These are phyloP conservation scores for Trialeurodes vaporariorum DNA, from an alignment of 1,140 invertebrate species.

Conservation along the genomic window DNA sequence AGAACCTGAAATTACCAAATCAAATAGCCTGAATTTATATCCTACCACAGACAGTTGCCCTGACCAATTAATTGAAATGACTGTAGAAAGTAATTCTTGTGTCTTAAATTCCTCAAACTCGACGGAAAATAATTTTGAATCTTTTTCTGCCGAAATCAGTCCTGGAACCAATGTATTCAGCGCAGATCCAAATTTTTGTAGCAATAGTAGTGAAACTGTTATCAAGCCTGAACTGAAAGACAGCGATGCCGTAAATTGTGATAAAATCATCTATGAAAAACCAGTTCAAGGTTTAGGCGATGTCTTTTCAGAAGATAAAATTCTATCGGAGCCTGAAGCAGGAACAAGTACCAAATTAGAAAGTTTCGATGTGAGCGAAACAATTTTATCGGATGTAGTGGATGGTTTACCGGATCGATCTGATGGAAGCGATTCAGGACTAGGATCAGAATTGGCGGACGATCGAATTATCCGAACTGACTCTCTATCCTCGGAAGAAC, in stretches of 20 bases:
- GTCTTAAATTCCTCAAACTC: not conserved
- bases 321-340: not conserved
- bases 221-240: not conserved
- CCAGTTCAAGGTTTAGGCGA: not conserved
- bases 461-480: slow-evolving; percentile 26
- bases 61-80: not conserved
- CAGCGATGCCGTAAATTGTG: not conserved
- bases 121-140: not conserved
- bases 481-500: slow-evolving; percentile 19
- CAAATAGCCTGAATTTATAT: not conserved
- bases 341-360: not conserved
- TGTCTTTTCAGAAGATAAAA: not conserved
- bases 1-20: not conserved
- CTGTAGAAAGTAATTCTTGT: not conserved
- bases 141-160: not conserved
- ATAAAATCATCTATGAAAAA: not conserved
- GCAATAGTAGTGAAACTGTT: not conserved
- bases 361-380: not conserved
- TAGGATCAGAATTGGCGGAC: slow-evolving; percentile 41
- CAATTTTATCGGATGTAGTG: not conserved
- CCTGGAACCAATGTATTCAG: not conserved
- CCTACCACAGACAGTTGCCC: not conserved
- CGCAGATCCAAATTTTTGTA: not conserved
- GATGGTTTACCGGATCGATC: slow-evolving; percentile 38
- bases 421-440: slow-evolving; percentile 68